Conservation (phyloP, 2,888 invertebrate genomes). For the Athetis lepigone region DNA sequence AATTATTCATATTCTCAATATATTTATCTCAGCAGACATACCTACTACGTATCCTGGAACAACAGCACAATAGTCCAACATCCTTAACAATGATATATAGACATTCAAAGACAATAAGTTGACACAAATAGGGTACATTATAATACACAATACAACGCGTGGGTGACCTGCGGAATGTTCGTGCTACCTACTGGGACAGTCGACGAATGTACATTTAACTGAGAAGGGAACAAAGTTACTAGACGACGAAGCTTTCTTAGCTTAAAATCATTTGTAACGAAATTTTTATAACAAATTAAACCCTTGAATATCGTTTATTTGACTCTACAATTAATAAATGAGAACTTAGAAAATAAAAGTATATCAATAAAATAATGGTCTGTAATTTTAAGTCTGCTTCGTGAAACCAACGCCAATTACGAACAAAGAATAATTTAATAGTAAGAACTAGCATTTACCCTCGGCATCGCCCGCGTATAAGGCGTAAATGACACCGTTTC, state of each 20-base stretch:
- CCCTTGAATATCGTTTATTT: no score
- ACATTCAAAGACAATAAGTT: constrained; percentile 74
- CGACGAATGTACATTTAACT: constrained; percentile 47
- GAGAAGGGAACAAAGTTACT: constrained; percentile 43
- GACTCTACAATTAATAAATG: no score
- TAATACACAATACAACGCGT: constrained; percentile 69
- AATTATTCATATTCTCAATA: constrained; percentile 56
- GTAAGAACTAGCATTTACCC: no score
- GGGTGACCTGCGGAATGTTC: constrained; percentile 62
- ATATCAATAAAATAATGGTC: no score
- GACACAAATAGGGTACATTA: constrained; percentile 73
- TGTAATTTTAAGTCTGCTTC: background rate
- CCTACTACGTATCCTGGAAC: constrained; percentile 53
- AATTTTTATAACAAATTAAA: constrained; percentile 28
- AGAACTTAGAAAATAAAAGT: no score
- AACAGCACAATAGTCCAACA: constrained; percentile 62
- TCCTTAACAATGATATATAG: constrained; percentile 69
- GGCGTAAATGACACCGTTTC: no score
- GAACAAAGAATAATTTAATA: constrained; percentile 1
- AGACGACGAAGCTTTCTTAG: constrained; percentile 37
- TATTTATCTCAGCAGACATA: constrained; percentile 53
- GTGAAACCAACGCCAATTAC: background rate
- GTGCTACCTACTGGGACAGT: constrained; percentile 54
- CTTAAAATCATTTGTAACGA: constrained; percentile 24
- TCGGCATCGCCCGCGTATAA: no score